Conservation (phyloP, 1,140 invertebrate species). For the Drosophila kanapiae region DNA sequence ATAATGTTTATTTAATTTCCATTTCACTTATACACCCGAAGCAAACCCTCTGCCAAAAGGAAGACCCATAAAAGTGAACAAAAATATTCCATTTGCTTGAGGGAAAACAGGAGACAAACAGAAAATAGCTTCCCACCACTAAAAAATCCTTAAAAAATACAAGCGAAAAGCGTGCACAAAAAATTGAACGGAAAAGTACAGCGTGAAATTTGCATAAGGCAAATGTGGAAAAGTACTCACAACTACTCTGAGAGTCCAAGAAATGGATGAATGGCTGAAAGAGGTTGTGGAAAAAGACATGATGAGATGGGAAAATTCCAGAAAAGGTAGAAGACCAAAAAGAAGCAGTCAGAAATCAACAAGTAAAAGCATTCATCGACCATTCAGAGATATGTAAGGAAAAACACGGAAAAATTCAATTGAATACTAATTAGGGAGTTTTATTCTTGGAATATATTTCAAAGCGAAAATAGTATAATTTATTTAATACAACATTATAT, state of each 20-base stretch:
- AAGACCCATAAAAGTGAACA: conserved; percentile 41
- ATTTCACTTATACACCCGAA: not conserved
- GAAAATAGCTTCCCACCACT: conserved; percentile 31
- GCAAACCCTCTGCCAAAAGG: conserved; percentile 17
- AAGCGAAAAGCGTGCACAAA: conserved; percentile 14
- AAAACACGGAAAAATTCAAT: not conserved
- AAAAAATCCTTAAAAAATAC: conserved; percentile 15
- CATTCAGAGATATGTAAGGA: not conserved
- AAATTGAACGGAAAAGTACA: conserved; percentile 50
- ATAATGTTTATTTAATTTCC: not conserved
- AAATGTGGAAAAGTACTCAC: conserved; percentile 41
- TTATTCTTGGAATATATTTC: not conserved
- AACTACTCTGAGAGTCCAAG: conserved; percentile 9
- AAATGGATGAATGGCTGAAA: conserved; percentile 1
- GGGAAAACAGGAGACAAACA: conserved; percentile 19
- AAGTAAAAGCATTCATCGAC: not conserved
- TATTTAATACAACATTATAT: too few relatives aligned
- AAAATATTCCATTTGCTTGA: conserved; percentile 50
- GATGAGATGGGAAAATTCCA: not conserved
- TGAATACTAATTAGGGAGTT: not conserved
- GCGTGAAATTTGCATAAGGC: conserved; percentile 43
- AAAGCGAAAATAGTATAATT: not conserved
- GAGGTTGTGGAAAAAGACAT: not conserved
- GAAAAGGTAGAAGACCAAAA: not conserved
- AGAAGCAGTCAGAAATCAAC: not conserved